These are phyloP conservation scores for Myioborus miniatus DNA, from an alignment of 2,797 vertebrate species.

Conservation along the genomic window DNA sequence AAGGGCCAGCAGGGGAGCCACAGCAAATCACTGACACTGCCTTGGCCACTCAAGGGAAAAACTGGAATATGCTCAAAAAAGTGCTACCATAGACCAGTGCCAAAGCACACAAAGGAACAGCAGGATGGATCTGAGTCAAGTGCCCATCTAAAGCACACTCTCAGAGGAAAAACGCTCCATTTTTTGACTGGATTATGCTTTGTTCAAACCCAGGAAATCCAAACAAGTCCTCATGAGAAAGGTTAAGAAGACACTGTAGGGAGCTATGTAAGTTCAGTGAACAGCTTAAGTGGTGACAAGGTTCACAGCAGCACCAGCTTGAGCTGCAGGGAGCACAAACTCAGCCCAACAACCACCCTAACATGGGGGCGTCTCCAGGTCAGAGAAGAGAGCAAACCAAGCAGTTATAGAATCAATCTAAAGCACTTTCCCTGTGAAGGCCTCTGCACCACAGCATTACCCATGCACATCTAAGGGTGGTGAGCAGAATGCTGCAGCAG, in stretches of 20 bases:
- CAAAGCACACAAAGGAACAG: constrained; percentile 52
- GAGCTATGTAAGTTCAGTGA: constrained; percentile 17
- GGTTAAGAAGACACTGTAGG: not conserved
- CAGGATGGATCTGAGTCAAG: constrained; percentile 22
- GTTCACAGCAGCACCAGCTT: not conserved
- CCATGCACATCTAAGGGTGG: not conserved
- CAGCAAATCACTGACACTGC: not conserved
- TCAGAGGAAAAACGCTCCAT: not conserved
- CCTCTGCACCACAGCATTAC: not conserved
- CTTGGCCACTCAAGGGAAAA: constrained; percentile 40
- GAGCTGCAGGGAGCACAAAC: not conserved
- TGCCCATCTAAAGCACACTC: not conserved
- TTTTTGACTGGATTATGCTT: not conserved
- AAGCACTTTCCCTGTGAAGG: not conserved
- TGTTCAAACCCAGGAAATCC: constrained; percentile 16
- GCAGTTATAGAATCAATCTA: not conserved
- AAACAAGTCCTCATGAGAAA: constrained; percentile 1
- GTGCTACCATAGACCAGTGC: constrained; percentile 30
- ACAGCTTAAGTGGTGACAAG: not conserved
- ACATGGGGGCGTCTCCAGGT: rapidly evolving
- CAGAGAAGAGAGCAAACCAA: not conserved
- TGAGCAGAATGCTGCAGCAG: not conserved
- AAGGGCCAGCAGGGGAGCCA: not conserved
- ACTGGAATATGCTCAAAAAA: constrained; percentile 39
- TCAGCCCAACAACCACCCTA: not conserved